phyloP scores from a whole-genome alignment of 64 coral and sea anemone species.

The Porites lutea region DNA sequence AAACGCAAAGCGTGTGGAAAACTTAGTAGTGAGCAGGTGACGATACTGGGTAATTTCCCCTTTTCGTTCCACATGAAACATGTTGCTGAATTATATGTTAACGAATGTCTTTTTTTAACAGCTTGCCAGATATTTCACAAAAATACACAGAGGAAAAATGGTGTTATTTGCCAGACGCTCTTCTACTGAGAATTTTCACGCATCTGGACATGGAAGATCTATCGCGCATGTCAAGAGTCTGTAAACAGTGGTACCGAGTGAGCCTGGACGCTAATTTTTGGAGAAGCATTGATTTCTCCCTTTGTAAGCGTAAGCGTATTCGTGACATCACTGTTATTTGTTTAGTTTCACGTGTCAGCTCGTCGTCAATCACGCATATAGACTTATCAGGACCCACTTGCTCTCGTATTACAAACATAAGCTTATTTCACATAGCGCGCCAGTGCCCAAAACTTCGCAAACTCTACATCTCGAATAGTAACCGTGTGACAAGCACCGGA shows the following conservation, averaged over 20 bases:
- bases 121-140: background rate
- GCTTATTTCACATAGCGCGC: conserved; percentile 57
- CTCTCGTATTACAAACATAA: conserved; percentile 46
- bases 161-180: conserved; percentile 39
- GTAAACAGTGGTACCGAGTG: conserved; percentile 66
- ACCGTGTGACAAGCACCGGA: conserved; percentile 63
- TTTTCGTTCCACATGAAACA: too few relatives aligned
- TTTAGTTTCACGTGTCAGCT: conserved; percentile 44
- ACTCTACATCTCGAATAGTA: conserved; percentile 43
- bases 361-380: conserved; percentile 56
- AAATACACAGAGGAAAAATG: background rate
- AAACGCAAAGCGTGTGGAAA: too few relatives aligned
- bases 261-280: conserved; percentile 69
- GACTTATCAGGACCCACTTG: conserved; percentile 66
- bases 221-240: conserved; percentile 50
- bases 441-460: conserved; percentile 54
- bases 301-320: background rate
- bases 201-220: conserved; percentile 61
- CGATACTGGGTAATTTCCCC: too few relatives aligned
- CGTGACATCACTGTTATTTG: conserved; percentile 49
- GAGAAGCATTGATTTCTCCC: conserved; percentile 63
- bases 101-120: background rate
- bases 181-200: conserved; percentile 61
- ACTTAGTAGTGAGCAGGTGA: too few relatives aligned
- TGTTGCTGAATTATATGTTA: too few relatives aligned